phyloP scores from a whole-genome alignment of 2,113 vertebrate genomes.

The Gambusia affinis region DNA sequence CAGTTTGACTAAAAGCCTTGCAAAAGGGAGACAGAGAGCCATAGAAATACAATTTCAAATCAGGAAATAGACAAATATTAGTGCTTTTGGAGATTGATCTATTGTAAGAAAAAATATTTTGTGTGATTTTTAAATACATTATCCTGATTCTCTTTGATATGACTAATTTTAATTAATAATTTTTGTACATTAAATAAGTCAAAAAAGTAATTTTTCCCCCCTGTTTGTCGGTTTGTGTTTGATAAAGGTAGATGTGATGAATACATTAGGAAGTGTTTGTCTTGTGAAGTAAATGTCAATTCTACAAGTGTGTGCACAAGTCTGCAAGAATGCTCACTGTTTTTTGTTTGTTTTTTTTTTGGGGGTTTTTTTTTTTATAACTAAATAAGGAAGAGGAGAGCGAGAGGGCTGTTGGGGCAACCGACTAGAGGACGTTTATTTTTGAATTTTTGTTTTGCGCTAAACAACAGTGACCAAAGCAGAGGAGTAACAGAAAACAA shows the following conservation, averaged over 20 bases:
- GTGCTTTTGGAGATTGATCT: conserved; percentile 62
- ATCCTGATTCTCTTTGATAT: conserved; percentile 71
- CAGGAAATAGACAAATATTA: conserved; percentile 66
- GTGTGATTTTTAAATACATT: conserved; percentile 68
- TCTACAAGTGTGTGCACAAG: conserved; percentile 66
- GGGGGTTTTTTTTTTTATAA: conserved; percentile 1
- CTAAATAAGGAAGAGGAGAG: conserved; percentile 10
- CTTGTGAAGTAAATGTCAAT: conserved; percentile 79
- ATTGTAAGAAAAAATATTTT: conserved; percentile 55
- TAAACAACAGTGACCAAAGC: conserved; percentile 73
- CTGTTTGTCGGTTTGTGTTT: conserved; percentile 67
- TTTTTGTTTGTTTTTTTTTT: conserved; percentile 67
- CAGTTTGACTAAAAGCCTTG: conserved; percentile 70
- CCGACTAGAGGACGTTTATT: conserved; percentile 28
- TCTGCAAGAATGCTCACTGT: conserved; percentile 65
- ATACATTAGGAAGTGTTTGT: conserved; percentile 74
- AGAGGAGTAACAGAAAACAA: conserved; percentile 49
- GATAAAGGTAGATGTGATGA: conserved; percentile 70
- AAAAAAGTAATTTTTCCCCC: conserved; percentile 47
- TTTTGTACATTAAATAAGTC: conserved; percentile 70
- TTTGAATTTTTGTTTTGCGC: conserved; percentile 32
- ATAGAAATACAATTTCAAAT: conserved; percentile 71
- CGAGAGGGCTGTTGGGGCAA: neutral
- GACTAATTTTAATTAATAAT: conserved; percentile 69
- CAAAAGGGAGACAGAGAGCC: conserved; percentile 73